Base-by-base conservation (phyloP, 2,888 invertebrate species). In the Chymomyza fuscimana region DNA sequence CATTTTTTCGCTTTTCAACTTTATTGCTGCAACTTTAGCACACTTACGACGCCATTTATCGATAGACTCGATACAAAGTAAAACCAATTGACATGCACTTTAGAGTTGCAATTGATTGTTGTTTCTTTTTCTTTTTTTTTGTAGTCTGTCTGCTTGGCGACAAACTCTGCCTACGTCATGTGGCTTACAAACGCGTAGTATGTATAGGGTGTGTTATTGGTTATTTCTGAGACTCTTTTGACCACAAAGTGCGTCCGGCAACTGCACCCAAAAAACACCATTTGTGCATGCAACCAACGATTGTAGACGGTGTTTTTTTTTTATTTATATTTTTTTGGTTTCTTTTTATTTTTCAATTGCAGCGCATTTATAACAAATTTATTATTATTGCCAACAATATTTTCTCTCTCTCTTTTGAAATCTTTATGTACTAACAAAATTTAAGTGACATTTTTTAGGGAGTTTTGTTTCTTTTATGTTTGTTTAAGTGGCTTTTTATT, bases 401-500 rank as follows among this genome's bases (percentile, higher is more conserved):
- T 19, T 54, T 19, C 52, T 54, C 52, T 9, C 52, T 19, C 52
- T 54, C 52, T 19, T 51, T n/a, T 19, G 16, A 16, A 15, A 16
- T 5, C 10, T 54, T 54, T 54, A 16, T 54, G 16, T n/a, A 19
- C 52, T 46, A 46, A 46, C 40, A 46, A 54, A 54, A 16, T 19
- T 70, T 40, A 75, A 80, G 78, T 78, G 74, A 83, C 58, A 65
- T 75, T 80, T 71, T 61, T 67, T 70, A 67, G 80, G 74, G 74
- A 74, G 61, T 69, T 73, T 40, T 63, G 56, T 58, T 65, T 71
- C 64, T 71, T 81, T 84, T 69, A 76, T 81, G 80, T 63, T 63
- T 69, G 73, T 69, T 80, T 80, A 86, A 86, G 84, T 82, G 86
- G 71, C 75, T 82, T 83, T 83, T 83, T 83, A 86, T 86, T 83